phyloP scores from a whole-genome alignment of 2,797 vertebrate genomes.

The Tenualosa thibaudeaui region DNA sequence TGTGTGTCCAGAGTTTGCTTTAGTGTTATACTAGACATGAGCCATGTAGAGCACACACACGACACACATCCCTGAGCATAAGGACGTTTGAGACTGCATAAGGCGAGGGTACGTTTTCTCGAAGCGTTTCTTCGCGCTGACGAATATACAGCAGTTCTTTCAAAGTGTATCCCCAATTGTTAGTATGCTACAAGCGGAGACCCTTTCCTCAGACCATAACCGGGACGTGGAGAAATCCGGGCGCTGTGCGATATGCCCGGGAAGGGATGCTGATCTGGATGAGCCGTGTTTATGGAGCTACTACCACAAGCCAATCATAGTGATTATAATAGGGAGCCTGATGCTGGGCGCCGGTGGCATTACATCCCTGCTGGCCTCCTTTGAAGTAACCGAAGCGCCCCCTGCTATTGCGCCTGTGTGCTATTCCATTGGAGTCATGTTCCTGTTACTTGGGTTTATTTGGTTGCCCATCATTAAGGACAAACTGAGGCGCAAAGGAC shows the following conservation, averaged over 20 bases:
- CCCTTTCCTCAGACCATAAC: not conserved
- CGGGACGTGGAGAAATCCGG: not conserved
- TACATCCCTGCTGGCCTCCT: constrained; percentile 59
- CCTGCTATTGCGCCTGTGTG: constrained; percentile 59
- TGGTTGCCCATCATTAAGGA: constrained; percentile 69
- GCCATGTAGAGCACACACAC: not conserved
- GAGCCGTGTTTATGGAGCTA: constrained; percentile 53
- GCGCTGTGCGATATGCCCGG: constrained; percentile 38
- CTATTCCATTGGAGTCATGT: constrained; percentile 66
- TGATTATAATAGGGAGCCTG: constrained; percentile 60
- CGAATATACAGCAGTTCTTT: not conserved
- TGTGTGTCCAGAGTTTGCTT: not conserved
- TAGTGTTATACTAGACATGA: not conserved
- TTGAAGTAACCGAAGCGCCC: constrained; percentile 31
- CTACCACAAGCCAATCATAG: constrained; percentile 68
- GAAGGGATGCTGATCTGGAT: not conserved
- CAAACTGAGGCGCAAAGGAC: constrained; percentile 51
- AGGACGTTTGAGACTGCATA: not conserved
- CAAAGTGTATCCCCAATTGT: not conserved
- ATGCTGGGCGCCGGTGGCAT: constrained; percentile 53
- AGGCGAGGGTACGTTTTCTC: not conserved
- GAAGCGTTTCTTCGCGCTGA: not conserved
- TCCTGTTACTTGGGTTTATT: constrained; percentile 66
- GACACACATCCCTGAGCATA: not conserved
- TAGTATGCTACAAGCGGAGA: not conserved